phyloP scores from a whole-genome alignment of 2,888 invertebrate species.

The Gisinianus flammeolus region DNA sequence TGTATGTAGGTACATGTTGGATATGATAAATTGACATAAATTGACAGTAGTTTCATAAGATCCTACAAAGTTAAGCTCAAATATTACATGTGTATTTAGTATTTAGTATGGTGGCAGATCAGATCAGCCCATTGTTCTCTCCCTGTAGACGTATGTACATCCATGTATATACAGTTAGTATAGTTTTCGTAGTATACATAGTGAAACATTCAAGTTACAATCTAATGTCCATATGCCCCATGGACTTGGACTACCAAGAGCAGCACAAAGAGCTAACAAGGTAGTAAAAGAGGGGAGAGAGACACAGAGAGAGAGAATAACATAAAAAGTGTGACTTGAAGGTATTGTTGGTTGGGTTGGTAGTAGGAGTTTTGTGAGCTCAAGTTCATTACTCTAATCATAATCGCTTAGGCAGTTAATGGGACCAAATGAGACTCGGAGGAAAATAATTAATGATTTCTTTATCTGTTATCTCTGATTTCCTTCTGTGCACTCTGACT shows the following conservation, averaged over 20 bases:
- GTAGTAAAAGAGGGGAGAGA: background rate
- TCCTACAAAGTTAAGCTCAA: no score
- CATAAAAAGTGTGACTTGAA: slow-evolving; percentile 1
- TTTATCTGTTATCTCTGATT: slow-evolving; percentile 39
- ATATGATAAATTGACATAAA: no score
- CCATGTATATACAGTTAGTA: no score
- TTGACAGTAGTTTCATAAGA: no score
- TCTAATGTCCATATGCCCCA: background rate
- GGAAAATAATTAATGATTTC: slow-evolving; percentile 41
- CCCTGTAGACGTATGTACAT: no score
- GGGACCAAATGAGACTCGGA: slow-evolving; percentile 29
- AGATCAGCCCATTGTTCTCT: no score
- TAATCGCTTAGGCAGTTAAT: slow-evolving; percentile 37
- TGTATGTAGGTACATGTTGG: no score
- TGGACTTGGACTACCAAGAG: background rate
- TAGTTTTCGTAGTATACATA: no score
- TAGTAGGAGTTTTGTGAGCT: slow-evolving; percentile 9
- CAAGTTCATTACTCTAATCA: slow-evolving; percentile 31
- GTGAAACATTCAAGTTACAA: no score
- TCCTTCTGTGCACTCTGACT: slow-evolving; percentile 17
- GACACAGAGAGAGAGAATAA: no score
- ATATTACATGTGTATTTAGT: no score
- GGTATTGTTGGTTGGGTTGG: background rate
- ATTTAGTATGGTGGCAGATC: no score
- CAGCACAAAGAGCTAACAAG: background rate